phyloP scores from a whole-genome alignment of 2,888 invertebrate genomes.

The Elaeidobius kamerunicus region DNA sequence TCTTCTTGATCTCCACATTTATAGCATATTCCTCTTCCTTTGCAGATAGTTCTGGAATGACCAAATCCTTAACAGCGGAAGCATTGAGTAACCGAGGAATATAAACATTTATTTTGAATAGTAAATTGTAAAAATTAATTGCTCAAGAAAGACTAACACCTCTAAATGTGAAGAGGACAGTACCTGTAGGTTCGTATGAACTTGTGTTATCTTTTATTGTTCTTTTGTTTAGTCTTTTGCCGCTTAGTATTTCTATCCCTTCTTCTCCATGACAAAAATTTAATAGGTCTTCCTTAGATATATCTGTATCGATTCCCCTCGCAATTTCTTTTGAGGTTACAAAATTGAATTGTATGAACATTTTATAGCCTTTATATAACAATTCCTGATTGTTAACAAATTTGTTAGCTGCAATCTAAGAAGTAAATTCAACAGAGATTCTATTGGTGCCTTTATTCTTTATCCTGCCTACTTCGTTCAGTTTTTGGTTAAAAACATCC shows the following conservation, averaged over 20 bases:
- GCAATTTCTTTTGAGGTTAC: constrained; percentile 2
- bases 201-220: not conserved
- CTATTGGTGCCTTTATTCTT: not conserved
- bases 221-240: not conserved
- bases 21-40: not conserved
- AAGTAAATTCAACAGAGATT: constrained; percentile 2
- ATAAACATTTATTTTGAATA: not conserved
- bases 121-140: not conserved
- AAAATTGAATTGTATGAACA: not conserved
- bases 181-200: constrained; percentile 1
- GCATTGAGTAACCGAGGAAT: constrained; percentile 10
- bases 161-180: constrained; percentile 1
- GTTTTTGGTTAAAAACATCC: not conserved
- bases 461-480: not conserved
- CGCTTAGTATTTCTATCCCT: not conserved
- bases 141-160: not conserved
- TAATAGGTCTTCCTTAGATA: not conserved
- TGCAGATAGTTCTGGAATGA: constrained; percentile 5
- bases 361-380: not conserved
- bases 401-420: not conserved
- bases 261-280: not conserved
- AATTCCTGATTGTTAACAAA: not conserved
- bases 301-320: not conserved
- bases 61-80: not conserved
- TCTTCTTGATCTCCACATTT: not conserved